Evolutionary conservation across 1,140 invertebrate species (phyloP).

Genomic region (Drosophila virilis): DNA sequence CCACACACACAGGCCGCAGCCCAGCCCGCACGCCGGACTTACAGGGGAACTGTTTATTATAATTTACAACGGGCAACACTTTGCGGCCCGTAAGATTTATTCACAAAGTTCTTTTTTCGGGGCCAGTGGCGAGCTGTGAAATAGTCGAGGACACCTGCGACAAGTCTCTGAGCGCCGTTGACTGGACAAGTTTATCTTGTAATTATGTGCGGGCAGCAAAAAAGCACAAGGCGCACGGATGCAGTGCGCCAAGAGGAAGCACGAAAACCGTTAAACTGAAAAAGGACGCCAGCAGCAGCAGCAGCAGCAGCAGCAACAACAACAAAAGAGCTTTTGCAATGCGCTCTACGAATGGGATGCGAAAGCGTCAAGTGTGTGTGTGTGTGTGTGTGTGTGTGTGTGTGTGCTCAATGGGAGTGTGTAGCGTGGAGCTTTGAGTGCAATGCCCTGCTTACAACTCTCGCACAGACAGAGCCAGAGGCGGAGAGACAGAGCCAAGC

Average conservation of each 20-base stretch:
- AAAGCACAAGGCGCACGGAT: conserved; percentile 17
- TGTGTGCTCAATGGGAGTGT: conserved; percentile 6
- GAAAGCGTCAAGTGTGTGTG: conserved; percentile 28
- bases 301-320: conserved; percentile 7
- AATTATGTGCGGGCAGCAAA: conserved; percentile 48
- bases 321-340: conserved; percentile 66
- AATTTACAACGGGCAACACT: not conserved
- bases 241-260: not conserved
- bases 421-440: conserved; percentile 57
- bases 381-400: not conserved
- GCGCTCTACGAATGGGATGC: conserved; percentile 39
- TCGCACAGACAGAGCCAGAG: conserved; percentile 19
- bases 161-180: conserved; percentile 65
- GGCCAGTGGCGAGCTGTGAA: not conserved
- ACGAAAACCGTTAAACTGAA: conserved; percentile 1
- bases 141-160: conserved; percentile 42
- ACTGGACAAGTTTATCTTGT: conserved; percentile 69
- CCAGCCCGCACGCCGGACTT: not conserved
- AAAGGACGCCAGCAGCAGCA: not conserved
- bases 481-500: not conserved
- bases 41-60: conserved; percentile 4
- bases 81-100: not conserved
- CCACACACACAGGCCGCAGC: not conserved
- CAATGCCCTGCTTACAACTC: conserved; percentile 79
- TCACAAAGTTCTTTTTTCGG: conserved; percentile 5